These are phyloP conservation scores for Myotis myotis DNA, from an alignment of 2,797 vertebrate species.

Conservation along the genomic window DNA sequence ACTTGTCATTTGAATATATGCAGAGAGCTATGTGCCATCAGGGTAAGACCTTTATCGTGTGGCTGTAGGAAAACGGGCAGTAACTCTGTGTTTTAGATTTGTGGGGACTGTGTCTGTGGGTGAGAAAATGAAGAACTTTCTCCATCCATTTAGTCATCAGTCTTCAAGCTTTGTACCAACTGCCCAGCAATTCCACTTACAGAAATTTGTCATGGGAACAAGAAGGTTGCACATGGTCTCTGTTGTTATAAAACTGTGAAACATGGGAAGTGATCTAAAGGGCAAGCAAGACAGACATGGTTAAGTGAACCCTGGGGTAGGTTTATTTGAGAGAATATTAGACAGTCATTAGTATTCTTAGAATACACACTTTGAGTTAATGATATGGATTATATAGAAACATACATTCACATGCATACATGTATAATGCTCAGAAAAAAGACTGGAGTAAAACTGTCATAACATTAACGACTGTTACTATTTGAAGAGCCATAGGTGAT, in stretches of 20 bases:
- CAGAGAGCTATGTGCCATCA: neutral
- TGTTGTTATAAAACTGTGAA: neutral
- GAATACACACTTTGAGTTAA: fast-evolving
- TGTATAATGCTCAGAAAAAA: neutral
- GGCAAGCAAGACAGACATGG: no score
- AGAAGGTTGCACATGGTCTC: neutral
- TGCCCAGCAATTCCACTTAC: neutral
- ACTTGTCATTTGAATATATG: neutral
- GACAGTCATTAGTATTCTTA: neutral
- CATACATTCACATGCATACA: fast-evolving
- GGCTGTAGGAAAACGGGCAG: neutral
- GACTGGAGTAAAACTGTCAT: fast-evolving
- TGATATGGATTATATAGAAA: fast-evolving
- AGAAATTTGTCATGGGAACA: neutral
- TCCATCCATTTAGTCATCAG: neutral
- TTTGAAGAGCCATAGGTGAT: neutral
- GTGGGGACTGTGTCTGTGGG: neutral
- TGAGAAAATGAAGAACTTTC: neutral
- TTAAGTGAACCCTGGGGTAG: fast-evolving
- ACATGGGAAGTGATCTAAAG: neutral
- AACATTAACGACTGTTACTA: fast-evolving
- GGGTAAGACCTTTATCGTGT: fast-evolving
- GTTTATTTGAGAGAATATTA: fast-evolving
- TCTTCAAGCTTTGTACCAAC: neutral
- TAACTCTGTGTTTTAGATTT: neutral